Conservation (phyloP, 1,140 invertebrate genomes). For the Acromyrmex charruanus region DNA sequence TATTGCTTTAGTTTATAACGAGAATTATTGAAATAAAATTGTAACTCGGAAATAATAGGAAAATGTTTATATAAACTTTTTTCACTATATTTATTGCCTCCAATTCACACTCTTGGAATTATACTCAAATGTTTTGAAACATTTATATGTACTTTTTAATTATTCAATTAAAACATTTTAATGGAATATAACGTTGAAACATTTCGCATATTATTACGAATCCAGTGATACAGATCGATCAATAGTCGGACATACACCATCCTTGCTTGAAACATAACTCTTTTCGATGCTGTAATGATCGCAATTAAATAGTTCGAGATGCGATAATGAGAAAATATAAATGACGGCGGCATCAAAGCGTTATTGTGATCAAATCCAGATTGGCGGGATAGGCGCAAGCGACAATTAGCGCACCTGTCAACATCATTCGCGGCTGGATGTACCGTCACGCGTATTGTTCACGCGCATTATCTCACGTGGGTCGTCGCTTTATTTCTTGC, state of each 20-base stretch:
- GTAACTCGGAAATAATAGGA: background rate
- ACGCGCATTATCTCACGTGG: constrained; percentile 51
- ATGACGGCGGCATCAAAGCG: constrained; percentile 25
- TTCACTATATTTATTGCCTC: background rate
- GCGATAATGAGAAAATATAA: background rate
- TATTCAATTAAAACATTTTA: background rate
- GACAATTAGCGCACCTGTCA: constrained; percentile 69
- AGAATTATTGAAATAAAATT: background rate
- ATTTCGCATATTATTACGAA: background rate
- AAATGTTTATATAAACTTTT: background rate
- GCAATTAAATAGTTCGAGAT: constrained; percentile 15
- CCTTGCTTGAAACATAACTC: background rate
- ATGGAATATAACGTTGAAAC: background rate
- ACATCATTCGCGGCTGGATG: constrained; percentile 57
- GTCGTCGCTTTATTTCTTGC: constrained; percentile 67
- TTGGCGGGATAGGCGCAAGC: constrained; percentile 29
- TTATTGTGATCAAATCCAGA: constrained; percentile 35
- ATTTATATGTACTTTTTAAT: background rate
- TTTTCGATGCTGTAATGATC: background rate
- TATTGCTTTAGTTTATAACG: background rate
- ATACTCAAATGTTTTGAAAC: background rate
- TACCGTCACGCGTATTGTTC: constrained; percentile 28
- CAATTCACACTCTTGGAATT: background rate
- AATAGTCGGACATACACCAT: background rate
- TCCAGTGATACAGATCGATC: background rate